Evolutionary conservation across 2,888 invertebrate genomes (phyloP).

Genomic region (Smittia sp.): DNA sequence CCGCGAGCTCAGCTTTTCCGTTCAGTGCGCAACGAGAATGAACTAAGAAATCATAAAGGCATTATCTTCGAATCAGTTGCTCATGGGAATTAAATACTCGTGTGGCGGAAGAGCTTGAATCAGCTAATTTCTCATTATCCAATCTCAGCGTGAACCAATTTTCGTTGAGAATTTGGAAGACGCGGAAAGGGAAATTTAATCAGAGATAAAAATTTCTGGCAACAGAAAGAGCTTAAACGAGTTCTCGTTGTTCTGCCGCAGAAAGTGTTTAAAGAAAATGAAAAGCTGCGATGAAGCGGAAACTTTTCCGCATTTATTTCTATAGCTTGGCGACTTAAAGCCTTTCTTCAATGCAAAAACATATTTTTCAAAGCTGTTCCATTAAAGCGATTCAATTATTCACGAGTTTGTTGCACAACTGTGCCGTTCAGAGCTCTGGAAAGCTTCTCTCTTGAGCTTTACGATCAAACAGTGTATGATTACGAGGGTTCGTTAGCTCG

Average conservation of each 20-base stretch:
- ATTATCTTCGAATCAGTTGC: too few relatives aligned
- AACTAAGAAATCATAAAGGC: not conserved
- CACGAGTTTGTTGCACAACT: too few relatives aligned
- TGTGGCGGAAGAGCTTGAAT: not conserved
- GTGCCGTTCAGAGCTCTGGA: too few relatives aligned
- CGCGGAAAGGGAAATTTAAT: not conserved
- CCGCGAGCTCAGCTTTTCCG: not conserved
- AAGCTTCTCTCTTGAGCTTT: too few relatives aligned
- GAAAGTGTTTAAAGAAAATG: slow-evolving; percentile 9
- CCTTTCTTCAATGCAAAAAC: too few relatives aligned
- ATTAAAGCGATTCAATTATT: too few relatives aligned
- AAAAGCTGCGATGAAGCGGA: not conserved
- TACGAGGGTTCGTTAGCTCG: too few relatives aligned
- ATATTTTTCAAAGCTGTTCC: too few relatives aligned
- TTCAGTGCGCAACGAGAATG: not conserved
- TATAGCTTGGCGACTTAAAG: not conserved
- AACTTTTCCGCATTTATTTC: not conserved
- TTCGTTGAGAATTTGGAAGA: not conserved
- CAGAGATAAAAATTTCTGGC: slow-evolving; percentile 1
- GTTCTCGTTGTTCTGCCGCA: not conserved
- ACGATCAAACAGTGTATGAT: too few relatives aligned
- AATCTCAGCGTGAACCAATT: not conserved
- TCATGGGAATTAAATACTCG: too few relatives aligned
- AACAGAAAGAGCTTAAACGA: not conserved
- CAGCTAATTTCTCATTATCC: not conserved